These are phyloP conservation scores for Cantharis rufa DNA, from an alignment of 2,888 invertebrate species.

Conservation along the genomic window DNA sequence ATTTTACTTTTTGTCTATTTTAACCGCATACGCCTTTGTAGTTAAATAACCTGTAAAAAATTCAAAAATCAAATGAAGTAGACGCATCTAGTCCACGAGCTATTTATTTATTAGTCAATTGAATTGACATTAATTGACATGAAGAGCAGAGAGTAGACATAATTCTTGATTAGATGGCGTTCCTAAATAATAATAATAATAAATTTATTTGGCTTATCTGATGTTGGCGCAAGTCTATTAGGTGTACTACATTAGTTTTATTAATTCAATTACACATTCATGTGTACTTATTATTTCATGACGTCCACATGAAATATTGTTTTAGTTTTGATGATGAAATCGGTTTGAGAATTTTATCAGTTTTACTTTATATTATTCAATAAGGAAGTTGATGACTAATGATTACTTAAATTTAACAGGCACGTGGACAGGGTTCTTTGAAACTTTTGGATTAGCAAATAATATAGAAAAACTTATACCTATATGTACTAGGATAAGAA, in stretches of 20 bases:
- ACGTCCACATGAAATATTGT: not conserved
- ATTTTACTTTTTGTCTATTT: too few relatives aligned
- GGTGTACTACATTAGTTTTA: not conserved
- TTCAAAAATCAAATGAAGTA: not conserved
- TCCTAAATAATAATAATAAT: constrained; percentile 15
- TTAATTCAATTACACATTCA: not conserved
- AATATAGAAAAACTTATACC: not conserved
- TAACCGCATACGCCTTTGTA: not conserved
- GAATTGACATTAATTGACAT: constrained; percentile 13
- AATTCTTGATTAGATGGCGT: constrained; percentile 2
- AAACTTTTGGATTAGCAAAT: not conserved
- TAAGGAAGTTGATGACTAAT: not conserved
- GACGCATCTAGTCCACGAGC: not conserved
- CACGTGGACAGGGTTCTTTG: not conserved
- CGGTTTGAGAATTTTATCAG: not conserved
- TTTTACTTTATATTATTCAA: not conserved
- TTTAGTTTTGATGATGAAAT: not conserved
- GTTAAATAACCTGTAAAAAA: not conserved
- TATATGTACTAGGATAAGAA: too few relatives aligned
- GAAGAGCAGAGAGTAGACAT: constrained; percentile 13
- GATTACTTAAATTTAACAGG: not conserved
- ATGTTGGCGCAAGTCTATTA: not conserved
- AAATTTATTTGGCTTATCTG: constrained; percentile 5
- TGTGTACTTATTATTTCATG: not conserved
- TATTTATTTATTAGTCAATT: constrained; percentile 7